Evolutionary conservation across 2,888 invertebrate genomes (phyloP), one percentile per base, ranked within the genome.

Genomic region (Dolomedes plantarius): DNA sequence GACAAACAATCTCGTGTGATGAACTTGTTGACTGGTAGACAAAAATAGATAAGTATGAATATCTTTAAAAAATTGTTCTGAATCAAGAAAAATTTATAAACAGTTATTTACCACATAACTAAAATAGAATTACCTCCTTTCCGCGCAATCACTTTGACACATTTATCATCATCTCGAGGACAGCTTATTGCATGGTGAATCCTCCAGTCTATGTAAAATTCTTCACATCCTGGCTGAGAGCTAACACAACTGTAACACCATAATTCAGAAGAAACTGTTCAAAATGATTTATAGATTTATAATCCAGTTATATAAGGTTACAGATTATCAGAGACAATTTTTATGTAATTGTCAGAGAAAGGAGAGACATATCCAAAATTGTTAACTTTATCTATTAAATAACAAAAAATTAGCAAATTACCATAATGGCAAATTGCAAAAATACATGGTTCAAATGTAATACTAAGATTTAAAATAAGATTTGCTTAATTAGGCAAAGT

Each of bases 221-320:
- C 94, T 23, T 94, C 95, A 92, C 97, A 97, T 1, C 97, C 97
- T 27, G 97, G 97, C 73, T 95, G 95, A 7, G 96, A 96, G 7
- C 96, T 95, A 23, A 95, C 96, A 91, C 97, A 97, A 90, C 95
- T 94, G 90, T 97, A 97, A 91, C 97, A 97, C 94, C 96, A 96
- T 90, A 96, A 23, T 5, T 65, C 74, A 74, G 72, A 71, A 23
- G 72, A 77, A 56, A 36, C 76, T 83, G n/a, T n/a, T n/a, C n/a
- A n/a, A n/a, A n/a, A n/a, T n/a, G n/a, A n/a, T n/a, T n/a, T n/a
- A n/a, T n/a, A n/a, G n/a, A n/a, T n/a, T n/a, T n/a, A n/a, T n/a
- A n/a, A n/a, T n/a, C n/a, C n/a, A n/a, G n/a, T n/a, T n/a, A n/a
- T n/a, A n/a, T n/a, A n/a, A n/a, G n/a, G n/a, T n/a, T n/a, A n/a